phyloP scores from a whole-genome alignment of 2,113 vertebrate species.

The Mirounga angustirostris region DNA sequence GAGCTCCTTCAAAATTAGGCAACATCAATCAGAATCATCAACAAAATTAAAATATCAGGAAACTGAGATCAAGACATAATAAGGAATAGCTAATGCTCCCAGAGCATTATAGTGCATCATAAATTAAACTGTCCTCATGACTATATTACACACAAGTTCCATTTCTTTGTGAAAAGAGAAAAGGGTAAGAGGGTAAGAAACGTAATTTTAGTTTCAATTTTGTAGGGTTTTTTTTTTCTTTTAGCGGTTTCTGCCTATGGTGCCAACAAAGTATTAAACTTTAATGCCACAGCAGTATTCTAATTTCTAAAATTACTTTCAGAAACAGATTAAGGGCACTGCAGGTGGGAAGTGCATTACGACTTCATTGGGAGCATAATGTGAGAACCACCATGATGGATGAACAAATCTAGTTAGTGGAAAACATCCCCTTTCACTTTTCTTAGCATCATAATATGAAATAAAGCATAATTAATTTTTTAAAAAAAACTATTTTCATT shows the following conservation, averaged over 20 bases:
- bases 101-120: background rate
- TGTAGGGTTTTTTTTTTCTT: background rate
- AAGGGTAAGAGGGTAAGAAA: background rate
- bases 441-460: conserved; percentile 59
- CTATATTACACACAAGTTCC: background rate
- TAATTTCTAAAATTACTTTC: conserved; percentile 77
- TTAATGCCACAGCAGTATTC: conserved; percentile 62
- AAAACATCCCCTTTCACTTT: conserved; percentile 36
- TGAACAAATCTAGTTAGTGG: background rate
- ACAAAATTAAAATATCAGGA: background rate
- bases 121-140: background rate
- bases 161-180: conserved; percentile 35
- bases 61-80: background rate
- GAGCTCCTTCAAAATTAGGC: background rate
- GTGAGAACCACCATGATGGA: conserved; percentile 55
- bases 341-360: conserved; percentile 63
- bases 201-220: conserved; percentile 14
- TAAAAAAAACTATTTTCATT: conserved; percentile 52
- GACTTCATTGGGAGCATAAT: conserved; percentile 32
- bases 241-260: background rate
- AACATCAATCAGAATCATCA: background rate
- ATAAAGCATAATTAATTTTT: conserved; percentile 74
- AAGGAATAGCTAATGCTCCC: background rate
- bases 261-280: conserved; percentile 72
- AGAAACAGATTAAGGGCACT: conserved; percentile 65